Percentiles rank a stretch among this genome's conserved stretches.
Conservation (phyloP, 2,113 vertebrate species). For the Tricholaema leucomelas region DNA sequence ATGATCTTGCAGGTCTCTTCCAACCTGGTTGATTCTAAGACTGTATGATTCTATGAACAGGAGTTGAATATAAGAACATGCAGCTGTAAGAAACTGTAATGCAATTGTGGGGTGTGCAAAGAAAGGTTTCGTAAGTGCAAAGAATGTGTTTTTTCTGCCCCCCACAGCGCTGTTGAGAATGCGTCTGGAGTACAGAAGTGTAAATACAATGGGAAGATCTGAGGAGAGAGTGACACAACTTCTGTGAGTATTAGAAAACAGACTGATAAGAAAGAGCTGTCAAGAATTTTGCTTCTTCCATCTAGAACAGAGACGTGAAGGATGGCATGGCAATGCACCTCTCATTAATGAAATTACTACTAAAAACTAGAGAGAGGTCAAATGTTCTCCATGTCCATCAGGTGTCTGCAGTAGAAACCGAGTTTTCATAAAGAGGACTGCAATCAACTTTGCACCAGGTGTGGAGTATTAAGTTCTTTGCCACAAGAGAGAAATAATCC, state of each 20-base stretch:
- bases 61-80: too few relatives aligned
- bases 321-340: background rate
- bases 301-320: background rate
- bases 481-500: background rate
- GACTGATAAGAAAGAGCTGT: background rate
- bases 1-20: too few relatives aligned
- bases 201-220: background rate
- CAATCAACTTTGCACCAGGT: background rate
- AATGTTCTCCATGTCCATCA: background rate
- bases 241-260: background rate
- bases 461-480: background rate
- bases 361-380: background rate
- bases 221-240: background rate
- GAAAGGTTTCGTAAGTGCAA: background rate
- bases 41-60: too few relatives aligned
- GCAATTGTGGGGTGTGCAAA: background rate
- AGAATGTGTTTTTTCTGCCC: background rate
- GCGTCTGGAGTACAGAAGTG: background rate
- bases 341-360: background rate
- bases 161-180: background rate
- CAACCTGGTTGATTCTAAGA: too few relatives aligned
- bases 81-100: background rate
- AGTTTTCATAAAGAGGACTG: background rate
- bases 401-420: background rate
- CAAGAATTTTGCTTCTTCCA: background rate